Conservation (phyloP, 2,113 vertebrate species). For the Silurus asotus region DNA sequence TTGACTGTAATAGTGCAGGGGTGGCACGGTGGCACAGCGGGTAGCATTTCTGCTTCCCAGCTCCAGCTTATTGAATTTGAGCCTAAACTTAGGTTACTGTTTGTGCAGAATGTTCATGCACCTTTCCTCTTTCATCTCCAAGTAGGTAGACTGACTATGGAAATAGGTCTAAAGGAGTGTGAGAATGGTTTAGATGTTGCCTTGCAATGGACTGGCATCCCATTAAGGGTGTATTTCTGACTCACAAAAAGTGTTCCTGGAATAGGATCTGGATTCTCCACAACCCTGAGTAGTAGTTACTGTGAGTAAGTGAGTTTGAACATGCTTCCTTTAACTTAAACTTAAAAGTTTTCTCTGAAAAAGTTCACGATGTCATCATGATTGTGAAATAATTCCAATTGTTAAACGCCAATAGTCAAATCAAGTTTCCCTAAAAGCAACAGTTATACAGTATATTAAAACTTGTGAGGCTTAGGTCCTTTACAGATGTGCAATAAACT, state of each 20-base stretch:
- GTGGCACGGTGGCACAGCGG: not conserved
- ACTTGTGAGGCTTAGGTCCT: too few species aligned
- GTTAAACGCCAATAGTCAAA: not conserved
- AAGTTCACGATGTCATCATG: not conserved
- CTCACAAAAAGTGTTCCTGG: not conserved
- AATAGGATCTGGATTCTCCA: not conserved
- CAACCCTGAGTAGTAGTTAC: not conserved
- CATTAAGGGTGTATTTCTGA: not conserved
- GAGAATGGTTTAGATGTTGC: not conserved
- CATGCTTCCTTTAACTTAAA: not conserved
- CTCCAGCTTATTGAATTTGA: not conserved
- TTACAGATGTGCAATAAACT: too few species aligned
- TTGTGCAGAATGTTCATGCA: not conserved
- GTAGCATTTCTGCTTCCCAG: not conserved
- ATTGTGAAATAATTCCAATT: not conserved
- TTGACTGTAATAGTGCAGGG: not conserved
- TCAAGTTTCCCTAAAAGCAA: too few species aligned
- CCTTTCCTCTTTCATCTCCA: not conserved
- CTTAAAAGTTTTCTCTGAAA: not conserved
- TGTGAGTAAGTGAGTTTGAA: not conserved
- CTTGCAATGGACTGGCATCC: not conserved
- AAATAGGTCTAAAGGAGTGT: not conserved
- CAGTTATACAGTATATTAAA: too few species aligned
- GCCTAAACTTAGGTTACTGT: not conserved
- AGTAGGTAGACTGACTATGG: not conserved